Percentiles rank a stretch among this genome's conserved stretches.
Conservation (phyloP, 2,888 invertebrate species). For the Augiades crinisus region DNA sequence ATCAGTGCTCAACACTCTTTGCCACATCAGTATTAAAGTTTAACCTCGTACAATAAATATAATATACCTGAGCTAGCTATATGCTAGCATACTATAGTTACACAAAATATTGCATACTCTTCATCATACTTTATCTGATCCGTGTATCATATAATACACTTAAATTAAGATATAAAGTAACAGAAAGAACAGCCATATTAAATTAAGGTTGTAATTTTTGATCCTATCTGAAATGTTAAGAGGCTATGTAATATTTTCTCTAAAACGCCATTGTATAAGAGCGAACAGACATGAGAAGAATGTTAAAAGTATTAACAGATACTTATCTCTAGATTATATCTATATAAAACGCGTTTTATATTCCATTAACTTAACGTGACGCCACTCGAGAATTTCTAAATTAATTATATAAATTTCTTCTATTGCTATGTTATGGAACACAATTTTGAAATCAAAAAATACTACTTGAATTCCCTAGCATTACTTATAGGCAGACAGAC, state of each 20-base stretch:
- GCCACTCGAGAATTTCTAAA: neutral
- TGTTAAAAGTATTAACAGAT: conserved; percentile 17
- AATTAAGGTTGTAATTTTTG: conserved; percentile 6
- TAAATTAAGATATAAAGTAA: conserved; percentile 4
- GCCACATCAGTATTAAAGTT: no score
- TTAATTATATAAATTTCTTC: neutral
- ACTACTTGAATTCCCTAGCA: no score
- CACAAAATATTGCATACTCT: conserved; percentile 5
- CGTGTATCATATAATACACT: neutral
- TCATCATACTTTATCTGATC: conserved; percentile 6
- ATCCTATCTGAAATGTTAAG: conserved; percentile 15
- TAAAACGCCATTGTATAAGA: conserved; percentile 14
- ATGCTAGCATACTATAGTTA: no score
- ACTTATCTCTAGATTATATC: conserved; percentile 15
- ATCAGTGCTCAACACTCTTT: no score
- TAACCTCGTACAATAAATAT: no score
- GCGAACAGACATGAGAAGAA: conserved; percentile 6
- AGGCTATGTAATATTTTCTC: conserved; percentile 13
- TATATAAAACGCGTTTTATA: conserved; percentile 3
- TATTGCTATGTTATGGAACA: no score
- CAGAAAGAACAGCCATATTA: neutral
- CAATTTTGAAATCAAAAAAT: no score
- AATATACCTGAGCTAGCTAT: no score
- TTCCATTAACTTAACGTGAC: neutral
- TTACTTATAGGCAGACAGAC: no score